A percentile compares a stretch with the other conserved stretches of the same genome.
phyloP scores from a whole-genome alignment of 1,140 invertebrate genomes.

The Tetramorium parvispinum region DNA sequence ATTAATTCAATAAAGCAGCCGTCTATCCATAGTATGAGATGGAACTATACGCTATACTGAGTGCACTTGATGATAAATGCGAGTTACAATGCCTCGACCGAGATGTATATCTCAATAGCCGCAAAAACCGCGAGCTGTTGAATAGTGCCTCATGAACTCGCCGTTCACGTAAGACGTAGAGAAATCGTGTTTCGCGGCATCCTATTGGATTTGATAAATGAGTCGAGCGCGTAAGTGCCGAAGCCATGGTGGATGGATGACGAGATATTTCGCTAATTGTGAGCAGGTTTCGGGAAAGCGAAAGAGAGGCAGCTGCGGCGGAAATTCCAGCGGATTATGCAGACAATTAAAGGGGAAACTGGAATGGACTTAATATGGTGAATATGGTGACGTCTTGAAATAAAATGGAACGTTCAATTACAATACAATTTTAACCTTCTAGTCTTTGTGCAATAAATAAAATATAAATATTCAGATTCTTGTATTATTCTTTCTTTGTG shows the following conservation, averaged over 20 bases:
- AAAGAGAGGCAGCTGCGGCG: not conserved
- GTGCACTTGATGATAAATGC: constrained; percentile 40
- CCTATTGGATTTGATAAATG: constrained; percentile 69
- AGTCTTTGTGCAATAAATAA: not conserved
- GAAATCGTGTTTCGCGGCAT: constrained; percentile 66
- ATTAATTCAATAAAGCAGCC: constrained; percentile 36
- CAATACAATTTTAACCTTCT: not conserved
- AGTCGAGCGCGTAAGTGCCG: constrained; percentile 55
- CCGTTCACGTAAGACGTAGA: constrained; percentile 52
- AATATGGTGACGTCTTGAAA: not conserved
- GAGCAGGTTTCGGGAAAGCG: not conserved
- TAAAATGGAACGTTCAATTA: constrained; percentile 7
- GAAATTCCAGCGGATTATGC: constrained; percentile 18
- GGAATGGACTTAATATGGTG: not conserved
- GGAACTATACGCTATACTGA: constrained; percentile 9
- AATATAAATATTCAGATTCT: not conserved
- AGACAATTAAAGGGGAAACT: constrained; percentile 8
- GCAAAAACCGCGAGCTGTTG: constrained; percentile 44
- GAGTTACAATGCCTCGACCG: constrained; percentile 51
- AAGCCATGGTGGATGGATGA: constrained; percentile 45
- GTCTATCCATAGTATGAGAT: not conserved
- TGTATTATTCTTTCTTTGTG: not conserved
- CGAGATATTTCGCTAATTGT: constrained; percentile 18
- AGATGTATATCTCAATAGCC: constrained; percentile 58
- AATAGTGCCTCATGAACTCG: constrained; percentile 52